These are phyloP conservation scores for Lepus europaeus DNA, from an alignment of 2,113 vertebrate genomes.

Conservation along the genomic window DNA sequence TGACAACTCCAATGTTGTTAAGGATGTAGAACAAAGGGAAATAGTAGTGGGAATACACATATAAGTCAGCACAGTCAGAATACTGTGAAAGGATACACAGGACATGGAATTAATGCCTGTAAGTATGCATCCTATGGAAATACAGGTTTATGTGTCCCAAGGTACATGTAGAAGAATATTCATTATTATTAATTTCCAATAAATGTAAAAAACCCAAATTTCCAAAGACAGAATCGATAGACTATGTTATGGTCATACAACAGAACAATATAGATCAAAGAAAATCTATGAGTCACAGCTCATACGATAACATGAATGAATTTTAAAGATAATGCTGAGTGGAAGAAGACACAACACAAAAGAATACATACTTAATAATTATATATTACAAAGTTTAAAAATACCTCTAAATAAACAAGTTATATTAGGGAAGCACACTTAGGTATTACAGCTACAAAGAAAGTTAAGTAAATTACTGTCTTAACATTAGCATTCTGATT, in stretches of 20 bases:
- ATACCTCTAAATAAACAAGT: background rate
- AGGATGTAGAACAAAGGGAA: background rate
- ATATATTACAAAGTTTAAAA: conserved; percentile 14
- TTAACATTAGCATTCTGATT: conserved; percentile 6
- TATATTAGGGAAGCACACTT: background rate
- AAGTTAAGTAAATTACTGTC: conserved; percentile 28
- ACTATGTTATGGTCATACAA: background rate
- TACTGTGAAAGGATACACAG: background rate
- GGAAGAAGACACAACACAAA: conserved; percentile 23
- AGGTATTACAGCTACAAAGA: conserved; percentile 9
- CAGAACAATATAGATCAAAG: background rate
- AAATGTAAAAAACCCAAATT: background rate
- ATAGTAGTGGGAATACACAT: background rate
- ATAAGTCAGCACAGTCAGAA: background rate
- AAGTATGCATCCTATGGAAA: background rate
- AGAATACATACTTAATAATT: background rate
- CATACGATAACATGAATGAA: background rate
- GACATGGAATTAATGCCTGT: background rate
- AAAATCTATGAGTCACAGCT: background rate
- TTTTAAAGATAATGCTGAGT: conserved; percentile 27
- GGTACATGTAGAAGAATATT: background rate
- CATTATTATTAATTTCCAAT: background rate
- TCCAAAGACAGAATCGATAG: background rate
- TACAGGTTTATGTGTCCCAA: background rate
- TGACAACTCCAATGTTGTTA: background rate